Evolutionary conservation across 2,113 vertebrate species (phyloP).

Genomic region (Neolamprologus tretocephalus): DNA sequence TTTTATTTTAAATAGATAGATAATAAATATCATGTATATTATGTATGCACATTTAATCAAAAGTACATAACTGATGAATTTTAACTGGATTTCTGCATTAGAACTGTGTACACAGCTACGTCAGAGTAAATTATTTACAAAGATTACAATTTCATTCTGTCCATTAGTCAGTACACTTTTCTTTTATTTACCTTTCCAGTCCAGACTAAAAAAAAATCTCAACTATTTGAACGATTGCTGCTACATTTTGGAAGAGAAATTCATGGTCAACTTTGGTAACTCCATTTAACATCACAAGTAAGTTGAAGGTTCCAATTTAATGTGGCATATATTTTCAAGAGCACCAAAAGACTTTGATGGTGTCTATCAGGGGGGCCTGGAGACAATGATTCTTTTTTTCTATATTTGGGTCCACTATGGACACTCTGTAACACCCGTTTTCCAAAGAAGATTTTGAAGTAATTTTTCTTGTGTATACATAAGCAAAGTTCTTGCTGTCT

Average conservation of each 20-base stretch:
- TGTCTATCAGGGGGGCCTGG: fast-evolving
- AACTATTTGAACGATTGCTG: background rate
- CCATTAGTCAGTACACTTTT: background rate
- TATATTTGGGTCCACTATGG: background rate
- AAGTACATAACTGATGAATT: background rate
- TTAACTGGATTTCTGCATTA: background rate
- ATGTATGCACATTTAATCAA: background rate
- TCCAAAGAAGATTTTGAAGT: background rate
- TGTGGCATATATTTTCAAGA: background rate
- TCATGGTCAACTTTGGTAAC: background rate
- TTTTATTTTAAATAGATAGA: background rate
- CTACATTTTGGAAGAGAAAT: background rate
- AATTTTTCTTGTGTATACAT: background rate
- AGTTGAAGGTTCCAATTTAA: background rate
- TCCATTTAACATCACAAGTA: background rate
- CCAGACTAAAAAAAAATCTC: background rate
- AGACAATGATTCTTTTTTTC: background rate
- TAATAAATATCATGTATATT: background rate
- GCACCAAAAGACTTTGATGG: background rate
- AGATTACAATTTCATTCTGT: background rate
- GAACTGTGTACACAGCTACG: background rate
- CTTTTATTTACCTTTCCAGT: background rate
- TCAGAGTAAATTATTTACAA: background rate
- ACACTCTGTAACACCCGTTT: background rate
- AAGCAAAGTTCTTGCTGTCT: background rate